Conservation (phyloP, 1,140 invertebrate species). For the Antheraea mylitta region DNA sequence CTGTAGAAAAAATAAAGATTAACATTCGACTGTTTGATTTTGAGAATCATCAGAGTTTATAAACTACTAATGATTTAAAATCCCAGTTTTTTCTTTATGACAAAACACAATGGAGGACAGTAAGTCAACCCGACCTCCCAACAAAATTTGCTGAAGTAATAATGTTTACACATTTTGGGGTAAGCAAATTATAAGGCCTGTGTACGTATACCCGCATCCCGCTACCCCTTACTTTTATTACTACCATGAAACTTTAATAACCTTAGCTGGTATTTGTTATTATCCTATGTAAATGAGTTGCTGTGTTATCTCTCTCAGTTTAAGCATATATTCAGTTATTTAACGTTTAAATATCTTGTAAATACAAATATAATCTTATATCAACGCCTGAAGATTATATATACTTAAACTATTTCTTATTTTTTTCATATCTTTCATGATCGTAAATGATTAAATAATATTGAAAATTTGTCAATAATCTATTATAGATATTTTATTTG, state of each 20-base stretch:
- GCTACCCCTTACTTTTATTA: neutral
- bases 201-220: neutral
- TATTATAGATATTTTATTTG: no score
- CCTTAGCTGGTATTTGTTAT: conserved; percentile 1
- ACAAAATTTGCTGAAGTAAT: conserved; percentile 42
- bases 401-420: no score
- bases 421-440: no score
- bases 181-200: neutral
- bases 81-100: conserved; percentile 26
- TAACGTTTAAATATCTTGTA: neutral
- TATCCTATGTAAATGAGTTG: conserved; percentile 4
- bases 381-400: no score
- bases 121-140: conserved; percentile 30
- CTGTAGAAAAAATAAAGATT: no score
- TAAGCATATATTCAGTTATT: neutral
- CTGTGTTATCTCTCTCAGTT: neutral
- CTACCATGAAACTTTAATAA: conserved; percentile 3
- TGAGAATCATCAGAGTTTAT: no score
- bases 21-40: no score
- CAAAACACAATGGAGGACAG: conserved; percentile 29
- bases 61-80: no score
- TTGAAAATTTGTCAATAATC: no score
- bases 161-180: conserved; percentile 33
- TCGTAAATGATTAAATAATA: no score
- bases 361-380: neutral